Percentiles rank a stretch among this genome's conserved stretches.
phyloP scores from a whole-genome alignment of 2,888 invertebrate genomes.

The Latrodectus hesperus region DNA sequence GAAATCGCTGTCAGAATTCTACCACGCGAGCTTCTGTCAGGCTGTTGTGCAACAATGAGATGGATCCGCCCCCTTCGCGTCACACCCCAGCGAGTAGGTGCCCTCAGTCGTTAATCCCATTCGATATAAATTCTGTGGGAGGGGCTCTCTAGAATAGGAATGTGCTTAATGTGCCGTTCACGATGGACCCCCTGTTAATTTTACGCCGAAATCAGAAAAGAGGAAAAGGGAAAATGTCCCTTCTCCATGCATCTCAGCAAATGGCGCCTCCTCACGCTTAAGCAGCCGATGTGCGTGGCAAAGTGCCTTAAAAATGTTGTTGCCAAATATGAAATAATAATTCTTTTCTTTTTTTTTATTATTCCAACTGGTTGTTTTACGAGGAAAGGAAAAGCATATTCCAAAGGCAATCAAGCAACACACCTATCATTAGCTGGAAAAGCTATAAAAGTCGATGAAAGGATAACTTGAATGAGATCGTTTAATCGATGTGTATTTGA shows the following conservation, averaged over 20 bases:
- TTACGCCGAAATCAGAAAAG: background rate
- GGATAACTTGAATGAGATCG: too few relatives aligned
- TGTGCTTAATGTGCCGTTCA: background rate
- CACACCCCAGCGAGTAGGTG: slow-evolving; percentile 6
- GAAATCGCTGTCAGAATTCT: background rate
- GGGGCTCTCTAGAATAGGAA: background rate
- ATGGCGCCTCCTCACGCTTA: background rate
- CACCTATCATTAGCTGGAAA: too few relatives aligned
- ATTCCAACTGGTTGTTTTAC: too few relatives aligned
- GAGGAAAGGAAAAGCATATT: too few relatives aligned
- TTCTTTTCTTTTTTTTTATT: too few relatives aligned
- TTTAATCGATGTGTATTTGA: too few relatives aligned
- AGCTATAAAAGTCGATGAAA: too few relatives aligned
- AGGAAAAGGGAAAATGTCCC: background rate
- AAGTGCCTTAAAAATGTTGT: background rate
- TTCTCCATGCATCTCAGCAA: background rate
- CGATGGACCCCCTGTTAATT: background rate
- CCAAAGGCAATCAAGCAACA: too few relatives aligned
- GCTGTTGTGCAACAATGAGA: background rate
- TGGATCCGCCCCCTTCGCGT: slow-evolving; percentile 28
- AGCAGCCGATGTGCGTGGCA: background rate
- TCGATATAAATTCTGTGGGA: slow-evolving; percentile 3
- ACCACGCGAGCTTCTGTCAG: too few relatives aligned
- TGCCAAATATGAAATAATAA: too few relatives aligned
- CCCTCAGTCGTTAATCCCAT: background rate